These are phyloP conservation scores for Corythaixoides concolor DNA, from an alignment of 2,113 vertebrate genomes.

Conservation along the genomic window DNA sequence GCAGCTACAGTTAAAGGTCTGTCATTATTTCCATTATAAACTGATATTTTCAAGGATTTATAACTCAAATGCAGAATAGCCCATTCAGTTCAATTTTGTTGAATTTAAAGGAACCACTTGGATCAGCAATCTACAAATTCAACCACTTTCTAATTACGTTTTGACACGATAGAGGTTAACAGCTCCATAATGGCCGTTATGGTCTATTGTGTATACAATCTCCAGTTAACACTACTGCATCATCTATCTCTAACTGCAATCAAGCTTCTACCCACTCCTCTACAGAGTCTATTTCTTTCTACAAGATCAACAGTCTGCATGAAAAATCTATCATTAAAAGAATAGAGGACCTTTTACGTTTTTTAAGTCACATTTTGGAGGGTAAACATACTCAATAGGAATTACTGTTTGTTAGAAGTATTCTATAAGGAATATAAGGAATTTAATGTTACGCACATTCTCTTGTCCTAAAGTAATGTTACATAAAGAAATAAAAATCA, in stretches of 20 bases:
- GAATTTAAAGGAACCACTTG: slow-evolving; percentile 29
- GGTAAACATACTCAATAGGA: not conserved
- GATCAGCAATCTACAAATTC: not conserved
- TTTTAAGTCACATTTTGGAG: not conserved
- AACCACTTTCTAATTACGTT: not conserved
- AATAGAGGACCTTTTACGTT: not conserved
- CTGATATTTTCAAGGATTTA: slow-evolving; percentile 25
- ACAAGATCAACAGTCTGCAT: not conserved
- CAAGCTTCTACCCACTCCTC: not conserved
- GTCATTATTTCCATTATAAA: slow-evolving; percentile 13
- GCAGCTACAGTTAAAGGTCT: not conserved
- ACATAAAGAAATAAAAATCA: not conserved
- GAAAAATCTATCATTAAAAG: not conserved
- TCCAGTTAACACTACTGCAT: not conserved
- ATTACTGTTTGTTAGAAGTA: not conserved
- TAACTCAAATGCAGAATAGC: not conserved
- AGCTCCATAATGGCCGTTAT: not conserved
- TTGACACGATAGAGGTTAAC: slow-evolving; percentile 28
- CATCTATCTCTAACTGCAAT: not conserved
- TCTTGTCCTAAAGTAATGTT: not conserved
- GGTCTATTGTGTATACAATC: not conserved
- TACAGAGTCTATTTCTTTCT: not conserved
- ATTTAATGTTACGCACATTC: not conserved
- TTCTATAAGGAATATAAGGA: not conserved
- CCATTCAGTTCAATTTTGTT: not conserved